Evolutionary conservation across 2,113 vertebrate genomes (phyloP).

Genomic region (Trachemys scripta): DNA sequence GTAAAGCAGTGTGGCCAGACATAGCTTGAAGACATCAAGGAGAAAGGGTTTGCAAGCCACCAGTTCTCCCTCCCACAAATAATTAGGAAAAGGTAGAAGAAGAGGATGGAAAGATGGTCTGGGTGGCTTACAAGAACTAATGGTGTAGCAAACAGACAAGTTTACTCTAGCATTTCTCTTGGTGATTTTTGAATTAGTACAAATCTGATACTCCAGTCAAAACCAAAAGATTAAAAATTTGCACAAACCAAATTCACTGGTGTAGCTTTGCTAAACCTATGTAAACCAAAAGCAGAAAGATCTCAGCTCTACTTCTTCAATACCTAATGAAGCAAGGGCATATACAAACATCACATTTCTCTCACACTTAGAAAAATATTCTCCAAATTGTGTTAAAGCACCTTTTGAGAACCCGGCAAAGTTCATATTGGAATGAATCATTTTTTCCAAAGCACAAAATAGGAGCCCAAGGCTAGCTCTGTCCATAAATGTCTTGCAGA

Average conservation of each 20-base stretch:
- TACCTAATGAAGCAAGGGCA: background rate
- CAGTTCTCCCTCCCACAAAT: background rate
- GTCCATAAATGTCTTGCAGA: conserved; percentile 26
- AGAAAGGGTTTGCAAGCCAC: background rate
- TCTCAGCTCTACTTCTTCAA: background rate
- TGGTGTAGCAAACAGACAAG: fast-evolving
- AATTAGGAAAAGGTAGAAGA: background rate
- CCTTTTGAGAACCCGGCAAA: background rate
- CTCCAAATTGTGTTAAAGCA: background rate
- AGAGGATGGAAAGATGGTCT: background rate
- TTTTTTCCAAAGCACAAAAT: background rate
- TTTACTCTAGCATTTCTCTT: background rate
- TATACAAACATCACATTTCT: background rate
- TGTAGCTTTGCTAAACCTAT: background rate
- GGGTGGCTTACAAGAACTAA: background rate
- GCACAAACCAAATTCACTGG: background rate
- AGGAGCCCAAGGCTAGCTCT: background rate
- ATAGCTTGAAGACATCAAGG: background rate
- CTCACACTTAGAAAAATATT: background rate
- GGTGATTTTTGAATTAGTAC: background rate
- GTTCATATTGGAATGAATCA: background rate
- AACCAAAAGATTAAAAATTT: background rate
- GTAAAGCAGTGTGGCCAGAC: background rate
- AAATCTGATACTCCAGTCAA: background rate
- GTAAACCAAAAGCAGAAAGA: background rate